These are phyloP conservation scores for Gymnoscopelus microlampas DNA, from an alignment of 2,797 vertebrate genomes.

Conservation along the genomic window DNA sequence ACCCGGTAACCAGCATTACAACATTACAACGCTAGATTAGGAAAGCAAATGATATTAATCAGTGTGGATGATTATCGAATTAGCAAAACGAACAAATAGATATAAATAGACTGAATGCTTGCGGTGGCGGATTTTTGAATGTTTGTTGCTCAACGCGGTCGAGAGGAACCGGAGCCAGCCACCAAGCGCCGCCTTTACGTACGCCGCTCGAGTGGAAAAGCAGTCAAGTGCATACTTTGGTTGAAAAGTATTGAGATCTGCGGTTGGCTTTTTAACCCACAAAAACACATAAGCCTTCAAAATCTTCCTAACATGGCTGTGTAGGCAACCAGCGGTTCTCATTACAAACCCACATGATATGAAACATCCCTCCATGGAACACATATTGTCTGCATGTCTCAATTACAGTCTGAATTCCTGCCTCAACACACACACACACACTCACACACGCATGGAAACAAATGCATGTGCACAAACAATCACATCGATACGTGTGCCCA, in stretches of 20 bases:
- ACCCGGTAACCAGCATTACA: conserved; percentile 64
- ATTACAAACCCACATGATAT: conserved; percentile 70
- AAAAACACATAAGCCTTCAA: conserved; percentile 49
- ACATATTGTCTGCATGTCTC: conserved; percentile 68
- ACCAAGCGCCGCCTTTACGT: conserved; percentile 27
- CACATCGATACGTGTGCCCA: conserved; percentile 17
- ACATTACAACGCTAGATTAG: conserved; percentile 56
- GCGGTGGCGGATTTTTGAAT: not conserved
- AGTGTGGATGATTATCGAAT: conserved; percentile 53
- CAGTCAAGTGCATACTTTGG: conserved; percentile 55
- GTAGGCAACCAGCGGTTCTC: conserved; percentile 57
- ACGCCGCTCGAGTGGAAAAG: conserved; percentile 35
- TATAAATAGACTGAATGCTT: not conserved
- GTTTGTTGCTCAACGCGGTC: conserved; percentile 22
- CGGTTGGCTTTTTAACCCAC: conserved; percentile 37
- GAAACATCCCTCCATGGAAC: conserved; percentile 70
- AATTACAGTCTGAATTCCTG: conserved; percentile 64
- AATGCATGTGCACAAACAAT: conserved; percentile 6
- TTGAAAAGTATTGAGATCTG: conserved; percentile 47
- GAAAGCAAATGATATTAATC: conserved; percentile 61
- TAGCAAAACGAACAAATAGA: conserved; percentile 21
- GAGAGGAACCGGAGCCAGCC: conserved; percentile 8
- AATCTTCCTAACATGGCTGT: conserved; percentile 44
- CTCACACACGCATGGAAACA: conserved; percentile 8
- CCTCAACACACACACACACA: conserved; percentile 16